These are phyloP conservation scores for Pungitius pungitius DNA, from an alignment of 2,113 vertebrate species.

Conservation along the genomic window DNA sequence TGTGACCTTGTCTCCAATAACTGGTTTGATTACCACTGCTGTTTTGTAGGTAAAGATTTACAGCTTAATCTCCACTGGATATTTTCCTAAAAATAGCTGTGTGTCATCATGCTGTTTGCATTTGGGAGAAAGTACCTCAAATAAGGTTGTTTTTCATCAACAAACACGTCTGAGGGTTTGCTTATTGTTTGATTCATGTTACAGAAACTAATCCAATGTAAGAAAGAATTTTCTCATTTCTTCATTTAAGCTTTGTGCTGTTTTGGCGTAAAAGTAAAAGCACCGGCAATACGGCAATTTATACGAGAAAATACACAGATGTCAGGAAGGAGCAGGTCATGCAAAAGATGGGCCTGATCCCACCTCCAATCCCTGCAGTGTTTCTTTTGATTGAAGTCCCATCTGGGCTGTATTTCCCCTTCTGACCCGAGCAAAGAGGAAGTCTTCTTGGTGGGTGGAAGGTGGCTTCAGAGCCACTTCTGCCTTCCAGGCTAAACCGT, in stretches of 20 bases:
- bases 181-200: constrained; percentile 2
- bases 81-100: constrained; percentile 3
- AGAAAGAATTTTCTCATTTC: constrained; percentile 3
- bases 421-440: constrained; percentile 71
- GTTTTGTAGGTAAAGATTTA: constrained; percentile 16
- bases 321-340: constrained; percentile 76
- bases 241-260: constrained; percentile 20
- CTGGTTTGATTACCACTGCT: constrained; percentile 5
- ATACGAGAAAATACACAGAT: constrained; percentile 66
- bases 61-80: neutral
- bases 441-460: constrained; percentile 71
- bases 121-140: neutral
- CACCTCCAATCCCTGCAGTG: constrained; percentile 76
- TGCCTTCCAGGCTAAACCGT: constrained; percentile 68
- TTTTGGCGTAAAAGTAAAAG: constrained; percentile 46
- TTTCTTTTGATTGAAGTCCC: constrained; percentile 79
- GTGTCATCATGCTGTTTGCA: neutral
- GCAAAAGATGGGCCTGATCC: constrained; percentile 76
- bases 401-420: constrained; percentile 80
- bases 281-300: constrained; percentile 33
- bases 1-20: neutral
- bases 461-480: constrained; percentile 43
- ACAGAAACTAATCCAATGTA: neutral
- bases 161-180: neutral
- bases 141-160: constrained; percentile 10